A percentile compares a stretch with the other conserved stretches of the same genome.
These are phyloP conservation scores for Electrona antarctica DNA, from an alignment of 2,113 vertebrate genomes.

Conservation along the genomic window DNA sequence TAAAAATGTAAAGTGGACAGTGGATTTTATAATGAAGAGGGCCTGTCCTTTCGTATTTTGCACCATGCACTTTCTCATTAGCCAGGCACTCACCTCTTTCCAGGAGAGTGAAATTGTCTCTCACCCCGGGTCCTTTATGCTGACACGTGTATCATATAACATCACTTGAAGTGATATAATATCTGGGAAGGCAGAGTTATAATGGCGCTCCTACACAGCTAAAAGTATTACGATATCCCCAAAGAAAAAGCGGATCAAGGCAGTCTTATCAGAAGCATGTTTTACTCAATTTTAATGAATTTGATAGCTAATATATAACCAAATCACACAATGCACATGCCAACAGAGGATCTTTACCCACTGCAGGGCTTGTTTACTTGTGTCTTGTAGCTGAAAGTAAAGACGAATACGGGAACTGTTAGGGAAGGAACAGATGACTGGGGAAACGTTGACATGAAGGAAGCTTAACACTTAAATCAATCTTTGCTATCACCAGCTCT, in stretches of 20 bases:
- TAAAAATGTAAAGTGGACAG: constrained; percentile 5
- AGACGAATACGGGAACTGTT: neutral
- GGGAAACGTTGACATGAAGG: constrained; percentile 34
- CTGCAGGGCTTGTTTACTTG: constrained; percentile 26
- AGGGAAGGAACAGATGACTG: constrained; percentile 2
- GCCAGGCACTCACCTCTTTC: constrained; percentile 55
- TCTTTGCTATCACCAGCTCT: constrained; percentile 42
- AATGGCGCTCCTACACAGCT: constrained; percentile 41
- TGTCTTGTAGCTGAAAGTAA: constrained; percentile 26
- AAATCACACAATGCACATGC: constrained; percentile 52
- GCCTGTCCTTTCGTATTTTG: constrained; percentile 25
- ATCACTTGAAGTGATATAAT: constrained; percentile 26
- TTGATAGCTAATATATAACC: constrained; percentile 62
- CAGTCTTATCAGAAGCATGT: constrained; percentile 52
- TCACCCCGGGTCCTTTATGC: constrained; percentile 40
- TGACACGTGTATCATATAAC: constrained; percentile 36
- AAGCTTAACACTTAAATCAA: constrained; percentile 54
- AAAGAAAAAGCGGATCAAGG: constrained; percentile 61
- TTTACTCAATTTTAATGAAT: constrained; percentile 57
- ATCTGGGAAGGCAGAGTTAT: constrained; percentile 22
- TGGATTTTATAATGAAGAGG: constrained; percentile 38
- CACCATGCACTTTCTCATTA: constrained; percentile 60
- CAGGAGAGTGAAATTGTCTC: constrained; percentile 43
- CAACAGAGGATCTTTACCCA: constrained; percentile 50
- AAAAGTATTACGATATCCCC: constrained; percentile 56